These are phyloP conservation scores for Plemyria rubiginata DNA, from an alignment of 2,888 invertebrate species.

Conservation along the genomic window DNA sequence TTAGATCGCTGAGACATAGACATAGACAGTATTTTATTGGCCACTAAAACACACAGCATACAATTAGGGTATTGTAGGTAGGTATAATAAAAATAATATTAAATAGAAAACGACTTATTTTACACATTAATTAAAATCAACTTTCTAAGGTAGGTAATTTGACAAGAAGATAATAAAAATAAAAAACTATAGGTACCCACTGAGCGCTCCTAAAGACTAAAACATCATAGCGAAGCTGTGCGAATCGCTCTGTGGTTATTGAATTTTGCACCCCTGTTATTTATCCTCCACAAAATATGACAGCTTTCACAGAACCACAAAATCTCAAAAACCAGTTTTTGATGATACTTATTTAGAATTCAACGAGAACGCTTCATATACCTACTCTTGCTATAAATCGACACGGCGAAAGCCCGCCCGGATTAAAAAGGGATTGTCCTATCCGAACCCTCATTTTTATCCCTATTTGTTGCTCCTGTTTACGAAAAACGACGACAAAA, in stretches of 20 bases:
- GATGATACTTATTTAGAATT: slow-evolving; percentile 54
- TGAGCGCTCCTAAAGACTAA: background rate
- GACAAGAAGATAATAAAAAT: no score
- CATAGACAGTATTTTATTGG: no score
- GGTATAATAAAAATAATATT: no score
- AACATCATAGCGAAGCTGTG: background rate
- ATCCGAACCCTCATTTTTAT: slow-evolving; percentile 65
- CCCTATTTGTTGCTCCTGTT: slow-evolving; percentile 70
- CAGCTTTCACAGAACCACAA: no score
- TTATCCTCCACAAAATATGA: background rate
- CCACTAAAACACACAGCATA: no score
- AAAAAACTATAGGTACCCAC: no score
- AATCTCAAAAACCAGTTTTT: background rate
- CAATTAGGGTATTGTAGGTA: no score
- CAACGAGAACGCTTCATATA: slow-evolving; percentile 48
- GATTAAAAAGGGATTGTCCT: slow-evolving; percentile 70
- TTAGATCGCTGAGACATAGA: no score
- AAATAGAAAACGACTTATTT: no score
- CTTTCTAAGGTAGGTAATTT: no score
- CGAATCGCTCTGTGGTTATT: background rate
- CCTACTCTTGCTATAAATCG: slow-evolving; percentile 46
- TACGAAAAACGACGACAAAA: slow-evolving; percentile 64
- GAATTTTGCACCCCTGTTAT: background rate
- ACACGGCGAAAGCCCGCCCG: slow-evolving; percentile 57
- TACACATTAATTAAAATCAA: no score